Evolutionary conservation across 2,888 invertebrate species (phyloP).

Genomic region (Heliconius aoede): DNA sequence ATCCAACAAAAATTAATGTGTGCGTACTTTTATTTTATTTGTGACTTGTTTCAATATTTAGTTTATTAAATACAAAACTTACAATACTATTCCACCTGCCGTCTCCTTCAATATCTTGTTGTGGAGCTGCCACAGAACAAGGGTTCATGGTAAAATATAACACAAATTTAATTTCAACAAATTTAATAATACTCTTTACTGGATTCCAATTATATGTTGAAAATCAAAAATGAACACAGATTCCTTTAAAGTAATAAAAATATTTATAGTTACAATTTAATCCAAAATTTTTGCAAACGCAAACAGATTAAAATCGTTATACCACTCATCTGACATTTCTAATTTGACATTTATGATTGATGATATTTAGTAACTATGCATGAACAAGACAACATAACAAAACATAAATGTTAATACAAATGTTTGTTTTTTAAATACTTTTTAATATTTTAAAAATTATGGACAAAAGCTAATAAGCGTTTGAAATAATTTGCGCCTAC

Average conservation of each 20-base stretch:
- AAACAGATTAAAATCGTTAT: constrained; percentile 30
- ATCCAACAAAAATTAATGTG: neutral
- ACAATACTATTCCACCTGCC: constrained; percentile 92
- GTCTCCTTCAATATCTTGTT: constrained; percentile 92
- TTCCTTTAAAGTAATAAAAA: neutral
- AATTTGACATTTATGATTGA: constrained; percentile 1
- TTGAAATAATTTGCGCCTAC: too few species aligned
- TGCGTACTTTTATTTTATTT: neutral
- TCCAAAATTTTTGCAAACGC: constrained; percentile 15
- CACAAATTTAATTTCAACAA: constrained; percentile 10
- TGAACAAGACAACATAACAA: neutral
- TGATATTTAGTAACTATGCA: neutral
- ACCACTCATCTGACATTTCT: constrained; percentile 19
- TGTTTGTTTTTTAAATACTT: neutral
- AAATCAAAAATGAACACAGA: constrained; percentile 8
- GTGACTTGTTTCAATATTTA: neutral
- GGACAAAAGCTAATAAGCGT: neutral
- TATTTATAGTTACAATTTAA: constrained; percentile 19
- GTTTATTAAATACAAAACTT: constrained; percentile 53
- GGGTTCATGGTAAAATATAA: constrained; percentile 84
- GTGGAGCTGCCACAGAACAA: constrained; percentile 87
- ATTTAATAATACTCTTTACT: neutral
- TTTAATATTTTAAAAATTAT: neutral
- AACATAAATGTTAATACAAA: neutral
- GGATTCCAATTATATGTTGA: constrained; percentile 14